Evolutionary conservation across 2,888 invertebrate species (phyloP), one percentile per base, ranked within the genome.

Genomic region (Lampropteryx suffumata): DNA sequence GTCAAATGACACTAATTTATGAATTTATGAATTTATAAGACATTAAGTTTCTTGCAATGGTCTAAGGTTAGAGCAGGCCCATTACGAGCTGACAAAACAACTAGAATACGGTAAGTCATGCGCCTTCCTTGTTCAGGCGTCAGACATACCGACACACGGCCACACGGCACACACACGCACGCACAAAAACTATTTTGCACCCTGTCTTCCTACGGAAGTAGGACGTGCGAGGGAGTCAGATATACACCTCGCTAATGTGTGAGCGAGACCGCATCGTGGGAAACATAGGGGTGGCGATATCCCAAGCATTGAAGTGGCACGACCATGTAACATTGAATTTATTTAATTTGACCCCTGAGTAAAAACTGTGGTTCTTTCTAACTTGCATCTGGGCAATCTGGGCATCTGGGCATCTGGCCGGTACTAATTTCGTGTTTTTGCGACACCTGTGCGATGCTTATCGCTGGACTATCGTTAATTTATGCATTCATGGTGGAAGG

Each of bases 231-330:
- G 47, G 7, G 77, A 65, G 71, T 76, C 49, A 41, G 48, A 12
- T 7, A 50, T 57, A 59, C 1, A 24, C 26, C 27, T 10, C 39
- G 36, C 17, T 9, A 41, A n/a, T 13, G 76, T 45, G 68, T 27
- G 79, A 84, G 58, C 50, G 74, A 62, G 82, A 83, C 53, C 42
- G 63, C 52, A 65, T 69, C 89, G 89, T 89, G 91, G 90, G 90
- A 90, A 90, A 77, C 82, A 66, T 71, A 82, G 74, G 89, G 88
- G 87, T 85, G 83, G 83, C 81, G 73, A 76, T 86, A 85, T 90
- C 90, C 88, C 90, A 90, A 71, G 70, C 82, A 81, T 73, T 81
- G 71, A 76, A 82, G 84, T 82, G 84, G 76, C 73, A 78, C 83
- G 71, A 13, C 42, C 55, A 62, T 58, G 64, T 67, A 69, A 65